Evolutionary conservation across 2,888 invertebrate species (phyloP).

Genomic region (Caenorhabditis sp.): DNA sequence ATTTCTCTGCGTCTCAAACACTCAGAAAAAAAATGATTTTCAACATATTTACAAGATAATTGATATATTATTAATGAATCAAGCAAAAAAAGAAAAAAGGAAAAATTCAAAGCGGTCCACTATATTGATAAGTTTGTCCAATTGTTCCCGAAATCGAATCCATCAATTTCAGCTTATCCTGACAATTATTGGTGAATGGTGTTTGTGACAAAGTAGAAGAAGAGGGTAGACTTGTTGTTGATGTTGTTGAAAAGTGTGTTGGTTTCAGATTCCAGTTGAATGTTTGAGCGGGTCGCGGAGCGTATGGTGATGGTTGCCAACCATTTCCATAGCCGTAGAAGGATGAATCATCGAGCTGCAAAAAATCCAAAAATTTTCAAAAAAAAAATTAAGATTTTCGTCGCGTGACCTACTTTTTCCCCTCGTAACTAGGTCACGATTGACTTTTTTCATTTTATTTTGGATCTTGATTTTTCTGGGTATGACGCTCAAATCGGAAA

Average conservation of each 20-base stretch:
- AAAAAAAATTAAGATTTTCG: background rate
- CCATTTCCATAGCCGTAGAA: conserved; percentile 49
- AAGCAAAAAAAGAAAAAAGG: background rate
- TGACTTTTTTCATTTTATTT: no score
- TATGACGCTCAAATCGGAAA: no score
- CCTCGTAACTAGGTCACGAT: no score
- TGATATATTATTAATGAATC: background rate
- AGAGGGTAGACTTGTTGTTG: background rate
- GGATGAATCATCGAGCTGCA: conserved; percentile 45
- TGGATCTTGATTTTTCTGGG: no score
- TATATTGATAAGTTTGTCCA: conserved; percentile 35
- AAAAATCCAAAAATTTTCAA: background rate
- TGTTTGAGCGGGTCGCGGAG: conserved; percentile 22
- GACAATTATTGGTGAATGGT: conserved; percentile 2
- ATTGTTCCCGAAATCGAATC: conserved; percentile 33
- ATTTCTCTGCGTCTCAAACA: no score
- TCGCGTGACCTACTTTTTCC: background rate
- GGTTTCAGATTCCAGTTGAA: conserved; percentile 52
- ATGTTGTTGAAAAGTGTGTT: background rate
- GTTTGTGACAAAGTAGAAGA: background rate
- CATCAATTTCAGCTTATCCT: conserved; percentile 37
- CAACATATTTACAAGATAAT: background rate
- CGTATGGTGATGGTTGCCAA: conserved; percentile 41
- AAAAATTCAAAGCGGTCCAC: conserved; percentile 22
- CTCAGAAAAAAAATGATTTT: no score